A percentile compares a stretch with the other conserved stretches of the same genome.
Conservation (phyloP, 1,140 invertebrate species). For the Anastatus disparis region DNA sequence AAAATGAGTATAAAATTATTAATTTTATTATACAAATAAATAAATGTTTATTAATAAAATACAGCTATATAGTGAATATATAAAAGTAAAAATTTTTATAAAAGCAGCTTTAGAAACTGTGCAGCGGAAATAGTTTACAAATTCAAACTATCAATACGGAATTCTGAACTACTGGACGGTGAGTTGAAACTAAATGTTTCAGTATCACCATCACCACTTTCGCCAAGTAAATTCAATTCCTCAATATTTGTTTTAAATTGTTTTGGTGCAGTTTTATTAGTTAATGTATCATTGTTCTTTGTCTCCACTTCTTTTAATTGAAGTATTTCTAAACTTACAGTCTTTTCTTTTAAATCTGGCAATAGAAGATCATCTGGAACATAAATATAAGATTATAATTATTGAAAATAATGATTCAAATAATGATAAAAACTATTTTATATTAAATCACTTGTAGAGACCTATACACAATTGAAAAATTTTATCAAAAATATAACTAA, state of each 20-base stretch:
- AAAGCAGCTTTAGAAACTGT: constrained; percentile 25
- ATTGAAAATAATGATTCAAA: no score
- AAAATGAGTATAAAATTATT: no score
- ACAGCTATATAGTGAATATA: constrained; percentile 16
- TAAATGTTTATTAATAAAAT: constrained; percentile 33
- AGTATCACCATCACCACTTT: constrained; percentile 38
- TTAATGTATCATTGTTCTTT: constrained; percentile 13
- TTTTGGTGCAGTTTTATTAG: constrained; percentile 20
- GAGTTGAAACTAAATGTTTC: constrained; percentile 22
- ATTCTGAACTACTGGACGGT: constrained; percentile 34
- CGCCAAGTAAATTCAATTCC: constrained; percentile 55
- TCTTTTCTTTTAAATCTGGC: constrained; percentile 27
- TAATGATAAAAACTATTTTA: no score
- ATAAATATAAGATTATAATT: constrained; percentile 12
- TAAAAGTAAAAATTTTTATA: constrained; percentile 37
- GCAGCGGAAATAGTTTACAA: constrained; percentile 44
- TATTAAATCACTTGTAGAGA: no score
- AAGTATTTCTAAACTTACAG: constrained; percentile 14
- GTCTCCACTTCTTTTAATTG: constrained; percentile 31
- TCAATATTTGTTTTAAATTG: constrained; percentile 50
- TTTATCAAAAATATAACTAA: no score
- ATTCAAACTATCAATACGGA: constrained; percentile 51
- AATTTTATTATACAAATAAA: constrained; percentile 35
- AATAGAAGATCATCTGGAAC: constrained; percentile 47
- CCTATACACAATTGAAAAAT: no score